A percentile compares a stretch with the other conserved stretches of the same genome.
phyloP scores from a whole-genome alignment of 2,113 vertebrate species.

The Epinephelus fuscoguttatus region DNA sequence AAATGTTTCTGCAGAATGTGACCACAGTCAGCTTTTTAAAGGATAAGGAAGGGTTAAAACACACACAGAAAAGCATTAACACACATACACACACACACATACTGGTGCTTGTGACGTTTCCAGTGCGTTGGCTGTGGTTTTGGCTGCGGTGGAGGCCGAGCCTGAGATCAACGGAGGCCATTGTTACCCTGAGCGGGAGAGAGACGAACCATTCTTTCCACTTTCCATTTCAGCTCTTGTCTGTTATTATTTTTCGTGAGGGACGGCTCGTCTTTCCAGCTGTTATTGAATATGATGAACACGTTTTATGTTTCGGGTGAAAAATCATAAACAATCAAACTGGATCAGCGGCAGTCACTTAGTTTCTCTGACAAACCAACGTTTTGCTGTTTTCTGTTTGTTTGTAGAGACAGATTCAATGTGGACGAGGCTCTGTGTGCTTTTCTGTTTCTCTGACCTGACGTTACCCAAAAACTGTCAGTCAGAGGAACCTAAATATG shows the following conservation, averaged over 20 bases:
- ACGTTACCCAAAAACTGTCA: background rate
- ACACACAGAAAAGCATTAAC: background rate
- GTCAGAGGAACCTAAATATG: background rate
- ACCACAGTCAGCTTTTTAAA: conserved; percentile 5
- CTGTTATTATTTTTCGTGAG: conserved; percentile 31
- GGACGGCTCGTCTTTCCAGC: conserved; percentile 37
- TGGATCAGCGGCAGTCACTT: background rate
- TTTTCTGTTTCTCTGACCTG: background rate
- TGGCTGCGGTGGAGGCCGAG: conserved; percentile 41
- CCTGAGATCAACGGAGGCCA: conserved; percentile 66
- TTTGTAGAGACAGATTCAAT: background rate
- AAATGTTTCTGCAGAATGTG: conserved; percentile 8
- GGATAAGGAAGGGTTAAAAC: conserved; percentile 24
- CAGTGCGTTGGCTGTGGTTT: conserved; percentile 68
- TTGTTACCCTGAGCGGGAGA: conserved; percentile 52
- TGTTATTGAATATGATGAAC: conserved; percentile 18
- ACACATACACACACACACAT: background rate
- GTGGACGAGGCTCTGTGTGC: background rate
- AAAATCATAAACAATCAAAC: background rate
- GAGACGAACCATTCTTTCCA: conserved; percentile 64
- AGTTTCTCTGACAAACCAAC: background rate
- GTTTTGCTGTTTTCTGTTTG: background rate
- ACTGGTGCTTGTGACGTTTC: conserved; percentile 48
- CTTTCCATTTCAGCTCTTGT: conserved; percentile 66
- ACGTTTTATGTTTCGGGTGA: conserved; percentile 2